phyloP scores from a whole-genome alignment of 2,888 invertebrate species.

The Hofmannophila pseudospretella region DNA sequence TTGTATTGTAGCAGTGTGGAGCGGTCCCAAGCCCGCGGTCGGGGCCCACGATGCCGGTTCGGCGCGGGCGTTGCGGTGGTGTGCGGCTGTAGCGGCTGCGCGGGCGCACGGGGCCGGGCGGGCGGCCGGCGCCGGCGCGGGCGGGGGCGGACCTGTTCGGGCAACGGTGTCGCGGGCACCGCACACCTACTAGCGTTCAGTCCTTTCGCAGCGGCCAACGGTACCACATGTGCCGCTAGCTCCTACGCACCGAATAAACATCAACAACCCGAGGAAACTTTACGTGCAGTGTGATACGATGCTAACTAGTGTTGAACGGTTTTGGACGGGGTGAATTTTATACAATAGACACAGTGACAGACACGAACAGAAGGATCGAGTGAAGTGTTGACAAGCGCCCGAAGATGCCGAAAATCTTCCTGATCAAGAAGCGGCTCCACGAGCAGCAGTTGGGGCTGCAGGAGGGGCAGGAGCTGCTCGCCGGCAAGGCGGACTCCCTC shows the following conservation, averaged over 20 bases:
- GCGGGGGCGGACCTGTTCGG: constrained; percentile 71
- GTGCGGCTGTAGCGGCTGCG: constrained; percentile 30
- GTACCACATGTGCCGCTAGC: constrained; percentile 73
- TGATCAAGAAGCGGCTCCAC: constrained; percentile 93
- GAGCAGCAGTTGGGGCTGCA: constrained; percentile 92
- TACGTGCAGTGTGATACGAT: constrained; percentile 70
- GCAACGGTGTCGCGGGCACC: constrained; percentile 73
- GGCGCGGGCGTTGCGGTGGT: constrained; percentile 24
- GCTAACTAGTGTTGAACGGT: constrained; percentile 52
- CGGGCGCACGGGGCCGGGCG: constrained; percentile 44
- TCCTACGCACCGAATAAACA: constrained; percentile 61
- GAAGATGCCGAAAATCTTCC: constrained; percentile 94
- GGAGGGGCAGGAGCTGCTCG: constrained; percentile 88
- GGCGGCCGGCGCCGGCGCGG: constrained; percentile 58
- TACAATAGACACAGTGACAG: constrained; percentile 58
- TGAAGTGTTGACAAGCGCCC: constrained; percentile 58
- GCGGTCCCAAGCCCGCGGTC: constrained; percentile 18
- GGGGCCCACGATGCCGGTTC: constrained; percentile 10
- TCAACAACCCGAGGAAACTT: constrained; percentile 60
- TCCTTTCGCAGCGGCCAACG: constrained; percentile 75
- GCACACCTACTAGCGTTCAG: constrained; percentile 66
- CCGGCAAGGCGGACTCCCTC: constrained; percentile 79
- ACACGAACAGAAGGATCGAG: constrained; percentile 61
- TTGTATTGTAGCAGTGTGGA: constrained; percentile 44
- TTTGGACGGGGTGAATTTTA: constrained; percentile 44